Percentiles rank a stretch among this genome's conserved stretches.
These are phyloP conservation scores for Pegoplata infirma DNA, from an alignment of 2,888 invertebrate genomes.

Conservation along the genomic window DNA sequence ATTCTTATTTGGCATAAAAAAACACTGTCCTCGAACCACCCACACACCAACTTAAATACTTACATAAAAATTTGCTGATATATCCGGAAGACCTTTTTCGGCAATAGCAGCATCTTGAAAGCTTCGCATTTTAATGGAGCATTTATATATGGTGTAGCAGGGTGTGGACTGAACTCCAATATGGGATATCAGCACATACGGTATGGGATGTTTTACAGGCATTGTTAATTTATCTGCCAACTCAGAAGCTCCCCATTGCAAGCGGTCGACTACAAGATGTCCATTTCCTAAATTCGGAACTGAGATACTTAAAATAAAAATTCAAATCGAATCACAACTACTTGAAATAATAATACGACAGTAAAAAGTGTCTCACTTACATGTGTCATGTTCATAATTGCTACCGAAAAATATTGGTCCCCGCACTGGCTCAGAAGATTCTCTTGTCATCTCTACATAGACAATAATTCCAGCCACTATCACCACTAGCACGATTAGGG, in stretches of 20 bases:
- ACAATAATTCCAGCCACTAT: slow-evolving; percentile 70
- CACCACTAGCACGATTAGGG: slow-evolving; percentile 70
- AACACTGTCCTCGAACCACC: not conserved
- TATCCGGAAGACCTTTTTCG: slow-evolving; percentile 77
- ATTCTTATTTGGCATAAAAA: not conserved
- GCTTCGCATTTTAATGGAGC: slow-evolving; percentile 78
- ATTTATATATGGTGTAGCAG: slow-evolving; percentile 77
- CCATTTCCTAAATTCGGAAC: slow-evolving; percentile 78
- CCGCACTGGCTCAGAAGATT: slow-evolving; percentile 43
- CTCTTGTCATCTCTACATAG: slow-evolving; percentile 71
- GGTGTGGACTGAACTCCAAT: slow-evolving; percentile 78
- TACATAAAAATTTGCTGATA: slow-evolving; percentile 77
- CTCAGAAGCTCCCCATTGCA: slow-evolving; percentile 77
- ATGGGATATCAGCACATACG: slow-evolving; percentile 79
- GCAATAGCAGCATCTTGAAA: slow-evolving; percentile 79
- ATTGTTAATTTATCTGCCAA: slow-evolving; percentile 66
- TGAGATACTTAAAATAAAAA: slow-evolving; percentile 69
- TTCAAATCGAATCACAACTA: slow-evolving; percentile 43
- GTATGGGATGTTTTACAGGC: slow-evolving; percentile 76
- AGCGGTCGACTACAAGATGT: slow-evolving; percentile 75
- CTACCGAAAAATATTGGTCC: slow-evolving; percentile 75
- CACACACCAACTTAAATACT: slow-evolving; percentile 62
- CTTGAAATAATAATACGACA: not conserved
- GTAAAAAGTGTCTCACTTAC: slow-evolving; percentile 71
- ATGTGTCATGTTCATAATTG: slow-evolving; percentile 74